phyloP scores from a whole-genome alignment of 2,113 vertebrate species.

The Grus americana region DNA sequence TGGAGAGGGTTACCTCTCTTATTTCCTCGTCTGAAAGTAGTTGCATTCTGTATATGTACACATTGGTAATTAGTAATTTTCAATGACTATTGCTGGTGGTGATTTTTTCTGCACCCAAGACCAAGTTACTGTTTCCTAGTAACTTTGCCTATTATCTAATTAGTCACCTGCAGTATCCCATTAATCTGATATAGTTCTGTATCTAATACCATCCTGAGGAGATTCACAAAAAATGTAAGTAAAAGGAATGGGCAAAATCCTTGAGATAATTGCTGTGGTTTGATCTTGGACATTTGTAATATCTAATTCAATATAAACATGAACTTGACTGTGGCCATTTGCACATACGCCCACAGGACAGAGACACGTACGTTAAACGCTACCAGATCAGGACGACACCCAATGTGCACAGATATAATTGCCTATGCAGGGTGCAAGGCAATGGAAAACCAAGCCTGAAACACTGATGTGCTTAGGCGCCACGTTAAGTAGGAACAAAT shows the following conservation, averaged over 20 bases:
- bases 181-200: background rate
- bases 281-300: background rate
- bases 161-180: background rate
- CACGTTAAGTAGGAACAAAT: background rate
- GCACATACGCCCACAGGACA: background rate
- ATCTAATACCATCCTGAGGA: background rate
- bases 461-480: background rate
- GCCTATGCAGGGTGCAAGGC: fast-evolving
- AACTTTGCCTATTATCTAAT: background rate
- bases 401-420: background rate
- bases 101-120: background rate
- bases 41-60: fast-evolving
- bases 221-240: background rate
- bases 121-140: fast-evolving
- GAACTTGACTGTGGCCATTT: background rate
- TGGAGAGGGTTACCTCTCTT: background rate
- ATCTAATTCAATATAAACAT: background rate
- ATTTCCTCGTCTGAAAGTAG: background rate
- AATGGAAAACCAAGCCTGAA: background rate
- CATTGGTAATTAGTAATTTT: background rate
- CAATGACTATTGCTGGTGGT: background rate
- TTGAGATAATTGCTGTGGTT: background rate
- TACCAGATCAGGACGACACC: background rate
- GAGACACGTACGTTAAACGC: background rate
- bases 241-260: background rate